Conservation (phyloP, 2,888 invertebrate species). For the Hipparchia sbordonii region DNA sequence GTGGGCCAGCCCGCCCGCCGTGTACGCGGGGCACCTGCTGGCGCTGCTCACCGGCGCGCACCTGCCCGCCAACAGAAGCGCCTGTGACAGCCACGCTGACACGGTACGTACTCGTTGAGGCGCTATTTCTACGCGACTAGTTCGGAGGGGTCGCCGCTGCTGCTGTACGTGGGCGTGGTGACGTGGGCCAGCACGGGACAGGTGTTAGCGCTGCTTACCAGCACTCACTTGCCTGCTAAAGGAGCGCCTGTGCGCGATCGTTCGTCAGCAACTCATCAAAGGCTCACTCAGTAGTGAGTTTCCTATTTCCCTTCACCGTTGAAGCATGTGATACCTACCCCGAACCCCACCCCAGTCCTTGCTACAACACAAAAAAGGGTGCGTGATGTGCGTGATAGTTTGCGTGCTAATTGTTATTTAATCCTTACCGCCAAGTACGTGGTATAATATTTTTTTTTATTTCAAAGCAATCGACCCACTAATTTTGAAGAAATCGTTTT, state of each 20-base stretch:
- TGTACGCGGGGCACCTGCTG: conserved; percentile 83
- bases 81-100: conserved; percentile 43
- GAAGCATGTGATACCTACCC: too few species aligned
- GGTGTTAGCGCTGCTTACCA: conserved; percentile 85
- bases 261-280: too few species aligned
- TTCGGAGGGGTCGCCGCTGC: conserved; percentile 60
- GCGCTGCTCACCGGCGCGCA: conserved; percentile 84
- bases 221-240: conserved; percentile 58
- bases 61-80: conserved; percentile 49
- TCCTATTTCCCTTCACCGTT: too few species aligned
- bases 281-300: too few species aligned
- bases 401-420: too few species aligned
- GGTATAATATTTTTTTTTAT: too few species aligned
- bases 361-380: too few species aligned
- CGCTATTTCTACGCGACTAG: conserved; percentile 54
- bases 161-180: conserved; percentile 85
- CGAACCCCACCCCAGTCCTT: too few species aligned
- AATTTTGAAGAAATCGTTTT: too few species aligned
- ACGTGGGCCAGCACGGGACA: conserved; percentile 80
- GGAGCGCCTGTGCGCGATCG: conserved; percentile 43
- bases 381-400: too few species aligned
- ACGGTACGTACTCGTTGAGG: conserved; percentile 45
- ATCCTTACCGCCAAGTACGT: too few species aligned
- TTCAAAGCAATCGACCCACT: too few species aligned
- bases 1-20: conserved; percentile 68